These are phyloP conservation scores for Drosophila yakuba DNA, from an alignment of 1,140 invertebrate genomes.

Conservation along the genomic window DNA sequence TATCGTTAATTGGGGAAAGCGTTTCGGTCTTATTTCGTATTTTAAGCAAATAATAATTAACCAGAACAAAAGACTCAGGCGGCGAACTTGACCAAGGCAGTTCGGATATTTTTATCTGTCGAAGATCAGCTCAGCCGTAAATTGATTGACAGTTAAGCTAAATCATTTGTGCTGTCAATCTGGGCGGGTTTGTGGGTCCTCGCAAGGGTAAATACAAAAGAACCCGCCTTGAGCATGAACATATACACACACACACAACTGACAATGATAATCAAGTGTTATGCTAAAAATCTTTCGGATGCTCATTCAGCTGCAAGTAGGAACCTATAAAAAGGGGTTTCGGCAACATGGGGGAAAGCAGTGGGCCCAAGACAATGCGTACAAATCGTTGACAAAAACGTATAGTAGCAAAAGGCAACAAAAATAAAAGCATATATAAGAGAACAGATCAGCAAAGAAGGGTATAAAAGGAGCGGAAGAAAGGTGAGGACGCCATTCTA, in stretches of 20 bases:
- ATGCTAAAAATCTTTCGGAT: constrained; percentile 73
- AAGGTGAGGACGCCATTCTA: background rate
- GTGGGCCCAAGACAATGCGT: constrained; percentile 71
- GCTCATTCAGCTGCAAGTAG: constrained; percentile 28
- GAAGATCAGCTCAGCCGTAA: constrained; percentile 29
- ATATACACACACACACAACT: constrained; percentile 61
- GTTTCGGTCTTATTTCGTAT: constrained; percentile 20
- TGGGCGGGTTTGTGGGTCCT: background rate
- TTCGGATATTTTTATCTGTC: constrained; percentile 5
- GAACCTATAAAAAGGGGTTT: constrained; percentile 1
- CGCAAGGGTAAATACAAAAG: constrained; percentile 49
- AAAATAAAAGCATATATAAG: background rate
- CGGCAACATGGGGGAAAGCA: constrained; percentile 1
- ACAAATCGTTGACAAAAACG: constrained; percentile 84
- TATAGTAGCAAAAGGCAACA: constrained; percentile 69
- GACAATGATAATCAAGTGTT: constrained; percentile 81
- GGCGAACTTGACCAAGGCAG: constrained; percentile 36
- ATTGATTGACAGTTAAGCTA: constrained; percentile 75
- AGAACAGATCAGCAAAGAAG: constrained; percentile 1
- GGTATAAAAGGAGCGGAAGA: background rate
- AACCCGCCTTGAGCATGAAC: constrained; percentile 50
- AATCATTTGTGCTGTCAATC: constrained; percentile 73
- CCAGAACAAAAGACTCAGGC: constrained; percentile 50
- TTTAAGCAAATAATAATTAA: constrained; percentile 73
- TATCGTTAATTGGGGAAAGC: constrained; percentile 77